Conservation (phyloP, 2,113 vertebrate species). For the Corythornis cristatus region DNA sequence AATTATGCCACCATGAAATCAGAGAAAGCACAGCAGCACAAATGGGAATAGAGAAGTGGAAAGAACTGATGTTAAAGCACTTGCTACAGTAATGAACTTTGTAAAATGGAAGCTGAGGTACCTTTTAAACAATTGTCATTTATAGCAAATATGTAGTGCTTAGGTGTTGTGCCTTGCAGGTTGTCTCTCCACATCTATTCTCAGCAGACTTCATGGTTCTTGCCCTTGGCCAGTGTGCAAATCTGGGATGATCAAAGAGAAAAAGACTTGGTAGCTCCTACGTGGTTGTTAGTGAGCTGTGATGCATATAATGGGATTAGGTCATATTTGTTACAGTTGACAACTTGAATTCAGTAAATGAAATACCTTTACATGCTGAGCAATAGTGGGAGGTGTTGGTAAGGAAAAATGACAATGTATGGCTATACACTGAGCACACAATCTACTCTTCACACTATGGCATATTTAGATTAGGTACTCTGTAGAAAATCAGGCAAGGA, state of each 20-base stretch:
- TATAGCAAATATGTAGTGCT: not conserved
- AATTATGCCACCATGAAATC: not conserved
- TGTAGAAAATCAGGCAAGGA: not conserved
- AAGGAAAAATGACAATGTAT: not conserved
- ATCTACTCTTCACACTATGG: not conserved
- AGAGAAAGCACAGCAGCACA: not conserved
- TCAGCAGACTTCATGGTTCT: constrained; percentile 25
- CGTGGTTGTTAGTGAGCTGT: constrained; percentile 12
- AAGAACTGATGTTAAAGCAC: not conserved
- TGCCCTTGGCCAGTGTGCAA: constrained; percentile 34
- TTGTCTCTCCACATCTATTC: not conserved
- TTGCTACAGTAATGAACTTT: not conserved
- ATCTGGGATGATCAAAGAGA: constrained; percentile 59
- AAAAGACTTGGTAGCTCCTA: not conserved
- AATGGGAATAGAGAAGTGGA: not conserved
- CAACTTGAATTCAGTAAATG: constrained; percentile 40
- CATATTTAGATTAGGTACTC: not conserved
- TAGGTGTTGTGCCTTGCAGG: constrained; percentile 10
- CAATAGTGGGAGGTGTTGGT: not conserved
- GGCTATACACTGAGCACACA: not conserved
- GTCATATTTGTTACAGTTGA: constrained; percentile 51
- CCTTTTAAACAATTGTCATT: constrained; percentile 8
- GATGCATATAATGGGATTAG: constrained; percentile 61
- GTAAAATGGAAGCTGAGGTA: not conserved
- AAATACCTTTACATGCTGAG: constrained; percentile 37